phyloP scores from a whole-genome alignment of 64 coral and sea anemone species.

The Catalaphyllia jardinei region DNA sequence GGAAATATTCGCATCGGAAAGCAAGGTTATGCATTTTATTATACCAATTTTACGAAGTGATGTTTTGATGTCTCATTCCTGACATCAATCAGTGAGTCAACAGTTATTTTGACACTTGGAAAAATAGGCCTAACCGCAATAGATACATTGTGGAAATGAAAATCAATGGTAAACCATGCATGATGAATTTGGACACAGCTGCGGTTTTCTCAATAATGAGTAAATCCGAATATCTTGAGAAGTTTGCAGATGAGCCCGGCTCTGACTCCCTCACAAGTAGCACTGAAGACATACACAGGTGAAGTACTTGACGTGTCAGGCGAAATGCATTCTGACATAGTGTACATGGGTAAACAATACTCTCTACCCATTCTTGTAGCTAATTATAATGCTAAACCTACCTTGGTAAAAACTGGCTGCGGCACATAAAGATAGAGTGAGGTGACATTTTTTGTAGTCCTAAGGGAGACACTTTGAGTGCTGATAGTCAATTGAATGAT shows the following conservation, averaged over 20 bases:
- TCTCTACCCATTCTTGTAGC: constrained; percentile 26
- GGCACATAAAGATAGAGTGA: constrained; percentile 9
- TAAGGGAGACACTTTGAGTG: not conserved
- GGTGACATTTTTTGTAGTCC: constrained; percentile 28
- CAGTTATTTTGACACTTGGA: too few relatives aligned
- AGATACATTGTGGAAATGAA: constrained; percentile 34
- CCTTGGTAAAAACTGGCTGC: constrained; percentile 53
- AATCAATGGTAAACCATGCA: constrained; percentile 30
- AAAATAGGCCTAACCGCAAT: too few relatives aligned
- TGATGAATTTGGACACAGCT: constrained; percentile 21
- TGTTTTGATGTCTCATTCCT: too few relatives aligned
- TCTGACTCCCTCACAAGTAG: constrained; percentile 29
- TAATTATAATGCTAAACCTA: constrained; percentile 24
- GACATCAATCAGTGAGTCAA: too few relatives aligned
- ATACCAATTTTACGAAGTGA: too few relatives aligned
- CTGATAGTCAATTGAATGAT: constrained; percentile 1
- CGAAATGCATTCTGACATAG: constrained; percentile 43
- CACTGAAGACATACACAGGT: constrained; percentile 36
- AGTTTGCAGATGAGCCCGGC: constrained; percentile 20
- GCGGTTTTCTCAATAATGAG: constrained; percentile 39
- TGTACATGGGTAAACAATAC: constrained; percentile 31
- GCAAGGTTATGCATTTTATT: too few relatives aligned
- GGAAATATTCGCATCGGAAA: too few relatives aligned
- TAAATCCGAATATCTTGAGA: constrained; percentile 33
- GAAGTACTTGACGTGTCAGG: constrained; percentile 46